A percentile compares a stretch with the other conserved stretches of the same genome.
Evolutionary conservation across 2,888 invertebrate species (phyloP).

Genomic region (Thymelicus lineola): DNA sequence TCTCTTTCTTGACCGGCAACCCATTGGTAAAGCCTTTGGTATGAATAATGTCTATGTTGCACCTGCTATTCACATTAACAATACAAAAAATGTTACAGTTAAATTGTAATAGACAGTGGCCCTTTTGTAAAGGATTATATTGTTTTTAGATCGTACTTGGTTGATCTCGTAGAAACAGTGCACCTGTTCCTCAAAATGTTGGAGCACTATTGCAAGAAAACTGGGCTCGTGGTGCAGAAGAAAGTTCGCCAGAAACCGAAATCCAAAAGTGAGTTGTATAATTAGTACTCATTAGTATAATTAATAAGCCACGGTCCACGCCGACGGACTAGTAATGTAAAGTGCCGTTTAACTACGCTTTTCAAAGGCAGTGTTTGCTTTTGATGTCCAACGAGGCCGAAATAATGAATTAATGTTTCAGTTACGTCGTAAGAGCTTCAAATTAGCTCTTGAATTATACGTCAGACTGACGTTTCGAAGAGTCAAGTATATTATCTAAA

Average conservation of each 20-base stretch:
- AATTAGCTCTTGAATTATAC: slow-evolving; percentile 15
- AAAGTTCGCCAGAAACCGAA: slow-evolving; percentile 80
- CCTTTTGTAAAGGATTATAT: too few relatives aligned
- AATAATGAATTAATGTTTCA: slow-evolving; percentile 36
- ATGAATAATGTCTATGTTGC: too few relatives aligned
- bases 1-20: too few relatives aligned
- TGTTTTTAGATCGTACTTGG: slow-evolving; percentile 88
- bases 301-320: slow-evolving; percentile 23
- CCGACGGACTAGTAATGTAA: slow-evolving; percentile 30
- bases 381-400: slow-evolving; percentile 31
- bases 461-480: not conserved
- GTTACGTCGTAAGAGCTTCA: slow-evolving; percentile 22
- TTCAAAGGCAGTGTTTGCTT: slow-evolving; percentile 35
- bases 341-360: slow-evolving; percentile 34
- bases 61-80: too few relatives aligned
- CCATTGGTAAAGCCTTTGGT: too few relatives aligned
- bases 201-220: slow-evolving; percentile 88
- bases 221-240: slow-evolving; percentile 89
- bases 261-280: slow-evolving; percentile 76
- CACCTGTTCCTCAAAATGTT: slow-evolving; percentile 97
- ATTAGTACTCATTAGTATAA: slow-evolving; percentile 41
- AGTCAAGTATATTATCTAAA: not conserved
- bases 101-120: too few relatives aligned
- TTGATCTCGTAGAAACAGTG: slow-evolving; percentile 94
- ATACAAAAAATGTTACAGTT: too few relatives aligned